These are phyloP conservation scores for Eupeodes luniger DNA, from an alignment of 2,888 invertebrate genomes.

Conservation along the genomic window DNA sequence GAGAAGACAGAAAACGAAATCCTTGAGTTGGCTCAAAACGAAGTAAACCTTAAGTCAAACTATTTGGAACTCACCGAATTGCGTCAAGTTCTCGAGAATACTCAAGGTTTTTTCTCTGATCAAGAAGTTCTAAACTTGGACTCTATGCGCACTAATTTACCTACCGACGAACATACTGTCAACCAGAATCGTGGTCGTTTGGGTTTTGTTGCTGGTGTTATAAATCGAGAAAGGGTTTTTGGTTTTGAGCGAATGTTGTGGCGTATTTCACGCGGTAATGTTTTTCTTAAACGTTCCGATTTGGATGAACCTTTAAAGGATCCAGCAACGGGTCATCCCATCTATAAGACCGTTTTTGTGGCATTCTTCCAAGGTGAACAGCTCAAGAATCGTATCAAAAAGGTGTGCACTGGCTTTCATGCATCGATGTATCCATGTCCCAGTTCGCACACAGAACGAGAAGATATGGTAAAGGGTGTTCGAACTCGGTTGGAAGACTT, in stretches of 20 bases:
- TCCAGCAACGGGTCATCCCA: slow-evolving; percentile 89
- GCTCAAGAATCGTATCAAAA: slow-evolving; percentile 92
- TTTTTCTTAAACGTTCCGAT: slow-evolving; percentile 93
- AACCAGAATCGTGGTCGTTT: slow-evolving; percentile 84
- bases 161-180: slow-evolving; percentile 80
- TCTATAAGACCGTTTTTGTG: slow-evolving; percentile 93
- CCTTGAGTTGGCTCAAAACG: slow-evolving; percentile 96
- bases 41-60: slow-evolving; percentile 96
- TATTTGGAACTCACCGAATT: slow-evolving; percentile 96
- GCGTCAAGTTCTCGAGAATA: slow-evolving; percentile 96
- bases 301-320: slow-evolving; percentile 91
- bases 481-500: slow-evolving; percentile 94
- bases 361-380: slow-evolving; percentile 94
- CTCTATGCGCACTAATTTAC: slow-evolving; percentile 89
- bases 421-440: slow-evolving; percentile 95
- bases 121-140: slow-evolving; percentile 83
- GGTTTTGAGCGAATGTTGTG: slow-evolving; percentile 95
- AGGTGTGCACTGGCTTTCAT: slow-evolving; percentile 94
- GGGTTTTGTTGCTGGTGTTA: slow-evolving; percentile 94
- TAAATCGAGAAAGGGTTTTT: slow-evolving; percentile 92
- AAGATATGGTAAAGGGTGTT: slow-evolving; percentile 94
- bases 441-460: slow-evolving; percentile 90
- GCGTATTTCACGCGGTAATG: slow-evolving; percentile 94
- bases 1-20: slow-evolving; percentile 99
- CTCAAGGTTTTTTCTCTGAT: slow-evolving; percentile 87